A percentile compares a stretch with the other conserved stretches of the same genome.
Conservation (phyloP, 2,888 invertebrate genomes). For the Platynereis dumerilii region DNA sequence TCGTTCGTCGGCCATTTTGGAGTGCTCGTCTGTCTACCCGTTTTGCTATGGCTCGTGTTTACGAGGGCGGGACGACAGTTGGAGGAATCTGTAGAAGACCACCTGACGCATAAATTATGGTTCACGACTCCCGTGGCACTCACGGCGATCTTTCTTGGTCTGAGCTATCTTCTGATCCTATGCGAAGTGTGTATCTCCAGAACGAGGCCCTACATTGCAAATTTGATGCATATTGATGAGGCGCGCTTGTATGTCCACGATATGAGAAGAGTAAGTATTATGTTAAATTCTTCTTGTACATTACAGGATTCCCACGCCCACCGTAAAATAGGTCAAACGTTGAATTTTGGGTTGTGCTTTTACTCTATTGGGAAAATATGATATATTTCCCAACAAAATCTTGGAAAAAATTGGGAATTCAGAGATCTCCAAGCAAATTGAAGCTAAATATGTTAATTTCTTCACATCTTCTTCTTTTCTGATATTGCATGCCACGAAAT, state of each 20-base stretch:
- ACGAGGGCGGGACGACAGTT: neutral
- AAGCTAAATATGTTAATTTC: no score
- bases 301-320: no score
- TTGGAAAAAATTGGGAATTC: no score
- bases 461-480: no score
- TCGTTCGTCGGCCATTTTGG: conserved; percentile 6
- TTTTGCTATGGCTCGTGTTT: neutral
- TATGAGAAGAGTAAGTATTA: conserved; percentile 1
- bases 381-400: no score
- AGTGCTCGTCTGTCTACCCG: conserved; percentile 4
- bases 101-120: conserved; percentile 3
- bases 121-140: conserved; percentile 3
- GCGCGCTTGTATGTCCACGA: neutral
- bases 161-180: neutral
- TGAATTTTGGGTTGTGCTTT: no score
- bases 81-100: neutral
- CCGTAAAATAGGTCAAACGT: no score
- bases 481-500: no score
- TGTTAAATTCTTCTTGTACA: no score
- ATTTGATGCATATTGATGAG: neutral
- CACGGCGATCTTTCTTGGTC: neutral
- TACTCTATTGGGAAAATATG: no score
- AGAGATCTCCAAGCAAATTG: no score
- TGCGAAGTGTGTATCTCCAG: conserved; percentile 2
- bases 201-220: conserved; percentile 3